These are phyloP conservation scores for Sinopyrophorus schimmeli DNA, from an alignment of 2,888 invertebrate species.

Conservation along the genomic window DNA sequence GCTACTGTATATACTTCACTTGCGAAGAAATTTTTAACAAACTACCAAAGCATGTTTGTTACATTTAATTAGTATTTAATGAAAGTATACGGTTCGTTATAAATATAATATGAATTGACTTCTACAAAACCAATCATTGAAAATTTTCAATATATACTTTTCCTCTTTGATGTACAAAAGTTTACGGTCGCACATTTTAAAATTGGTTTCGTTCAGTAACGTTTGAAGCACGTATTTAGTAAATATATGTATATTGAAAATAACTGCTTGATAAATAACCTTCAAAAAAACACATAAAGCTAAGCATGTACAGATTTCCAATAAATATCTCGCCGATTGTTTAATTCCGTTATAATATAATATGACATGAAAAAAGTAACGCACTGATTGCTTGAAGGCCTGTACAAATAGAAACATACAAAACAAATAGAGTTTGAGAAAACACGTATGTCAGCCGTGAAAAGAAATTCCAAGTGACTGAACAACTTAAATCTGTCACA, in stretches of 20 bases:
- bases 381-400: background rate
- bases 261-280: constrained; percentile 32
- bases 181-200: constrained; percentile 38
- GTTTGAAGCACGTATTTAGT: constrained; percentile 41
- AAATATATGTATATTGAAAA: constrained; percentile 42
- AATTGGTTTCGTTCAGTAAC: constrained; percentile 38
- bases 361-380: background rate
- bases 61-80: too few relatives aligned
- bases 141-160: constrained; percentile 28
- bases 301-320: background rate
- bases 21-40: too few relatives aligned
- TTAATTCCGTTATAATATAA: constrained; percentile 2
- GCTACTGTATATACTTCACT: too few relatives aligned
- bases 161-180: constrained; percentile 36
- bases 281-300: background rate
- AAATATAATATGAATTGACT: constrained; percentile 38
- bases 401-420: constrained; percentile 30
- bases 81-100: too few relatives aligned
- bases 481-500: constrained; percentile 27
- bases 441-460: constrained; percentile 30
- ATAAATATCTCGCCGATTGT: background rate
- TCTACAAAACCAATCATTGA: constrained; percentile 33
- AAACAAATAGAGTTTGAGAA: constrained; percentile 26
- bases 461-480: constrained; percentile 33
- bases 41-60: too few relatives aligned